phyloP scores from a whole-genome alignment of 2,113 vertebrate species.

The Raphicerus campestris region DNA sequence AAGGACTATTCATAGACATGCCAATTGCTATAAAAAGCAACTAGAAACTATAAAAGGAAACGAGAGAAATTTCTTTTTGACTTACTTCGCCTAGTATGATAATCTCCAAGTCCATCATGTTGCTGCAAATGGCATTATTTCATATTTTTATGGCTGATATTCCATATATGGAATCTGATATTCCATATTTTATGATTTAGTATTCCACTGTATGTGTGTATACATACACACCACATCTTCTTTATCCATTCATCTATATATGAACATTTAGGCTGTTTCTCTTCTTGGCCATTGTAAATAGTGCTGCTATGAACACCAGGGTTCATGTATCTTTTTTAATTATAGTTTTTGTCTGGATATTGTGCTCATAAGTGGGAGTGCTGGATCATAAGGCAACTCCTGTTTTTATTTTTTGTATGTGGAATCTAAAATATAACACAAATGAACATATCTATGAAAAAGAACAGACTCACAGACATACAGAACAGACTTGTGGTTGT shows the following conservation, averaged over 20 bases:
- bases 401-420: not conserved
- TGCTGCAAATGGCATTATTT: not conserved
- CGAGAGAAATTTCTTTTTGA: not conserved
- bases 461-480: not conserved
- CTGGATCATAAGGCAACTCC: not conserved
- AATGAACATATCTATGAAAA: not conserved
- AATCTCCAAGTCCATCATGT: not conserved
- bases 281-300: not conserved
- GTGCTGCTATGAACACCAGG: not conserved
- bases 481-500: not conserved
- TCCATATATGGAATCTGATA: not conserved
- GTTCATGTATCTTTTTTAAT: not conserved
- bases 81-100: not conserved
- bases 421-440: not conserved
- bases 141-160: not conserved
- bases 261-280: not conserved
- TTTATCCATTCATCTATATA: not conserved
- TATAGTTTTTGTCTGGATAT: not conserved
- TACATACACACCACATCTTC: not conserved
- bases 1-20: not conserved
- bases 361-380: not conserved
- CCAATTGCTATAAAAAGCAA: not conserved
- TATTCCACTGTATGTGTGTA: not conserved
- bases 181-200: not conserved
- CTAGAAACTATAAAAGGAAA: not conserved